phyloP scores from a whole-genome alignment of 1,140 invertebrate species.

The Brachionus rotundiformis region DNA sequence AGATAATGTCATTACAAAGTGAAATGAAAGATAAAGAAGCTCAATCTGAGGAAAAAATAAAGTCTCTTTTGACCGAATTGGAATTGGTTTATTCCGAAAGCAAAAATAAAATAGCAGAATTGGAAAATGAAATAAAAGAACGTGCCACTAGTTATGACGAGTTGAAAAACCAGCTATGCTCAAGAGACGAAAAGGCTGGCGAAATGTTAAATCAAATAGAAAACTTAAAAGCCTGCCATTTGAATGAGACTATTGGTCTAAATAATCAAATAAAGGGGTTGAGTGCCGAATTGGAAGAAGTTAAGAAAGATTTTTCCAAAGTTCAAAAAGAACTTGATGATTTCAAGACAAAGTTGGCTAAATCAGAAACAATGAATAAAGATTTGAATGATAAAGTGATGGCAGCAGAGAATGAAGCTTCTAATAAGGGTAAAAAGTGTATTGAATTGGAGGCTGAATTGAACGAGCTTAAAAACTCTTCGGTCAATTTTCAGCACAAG shows the following conservation, averaged over 20 bases:
- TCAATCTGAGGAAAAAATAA: constrained; percentile 27
- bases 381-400: background rate
- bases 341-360: background rate
- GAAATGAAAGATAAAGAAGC: background rate
- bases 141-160: constrained; percentile 9
- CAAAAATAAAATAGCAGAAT: constrained; percentile 21
- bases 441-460: background rate
- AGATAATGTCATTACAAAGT: background rate
- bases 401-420: background rate
- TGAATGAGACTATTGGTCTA: constrained; percentile 1
- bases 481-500: background rate
- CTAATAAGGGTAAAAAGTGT: background rate
- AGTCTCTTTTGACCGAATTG: constrained; percentile 13
- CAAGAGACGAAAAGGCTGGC: constrained; percentile 20
- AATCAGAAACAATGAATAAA: background rate
- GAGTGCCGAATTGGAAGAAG: background rate
- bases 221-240: background rate
- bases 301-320: background rate
- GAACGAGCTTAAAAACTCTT: background rate
- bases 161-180: constrained; percentile 1
- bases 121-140: constrained; percentile 18
- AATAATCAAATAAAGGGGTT: background rate
- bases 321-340: constrained; percentile 15
- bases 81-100: constrained; percentile 22
- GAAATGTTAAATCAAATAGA: constrained; percentile 22